Evolutionary conservation across 2,113 vertebrate genomes (phyloP), one percentile per base, ranked within the genome.

Genomic region (Lasiurus borealis): DNA sequence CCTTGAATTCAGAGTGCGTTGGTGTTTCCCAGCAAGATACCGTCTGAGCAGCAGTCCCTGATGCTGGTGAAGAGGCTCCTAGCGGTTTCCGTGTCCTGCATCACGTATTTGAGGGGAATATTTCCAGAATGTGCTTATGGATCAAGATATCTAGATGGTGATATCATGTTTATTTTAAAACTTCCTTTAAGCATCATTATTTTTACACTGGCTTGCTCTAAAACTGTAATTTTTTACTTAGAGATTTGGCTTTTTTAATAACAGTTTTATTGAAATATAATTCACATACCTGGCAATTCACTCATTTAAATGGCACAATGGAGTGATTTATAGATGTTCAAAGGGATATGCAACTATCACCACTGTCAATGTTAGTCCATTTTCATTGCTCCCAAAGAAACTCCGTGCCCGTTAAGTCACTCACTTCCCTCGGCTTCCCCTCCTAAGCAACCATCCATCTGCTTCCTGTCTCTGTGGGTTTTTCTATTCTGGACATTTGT

Each of bases 71-170:
- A 99, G 98, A 99, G 99, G 95, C 99, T 99, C 2, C 96, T 99
- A 94, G 99, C 99, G n/a, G 98, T 99, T 80, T 99, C 99, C 0
- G 98, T 99, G 21, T 99, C 99, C 69, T 99, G 99, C 97, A 99
- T 99, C 97, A 99, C 99, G 0, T 99, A 99, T 93, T 99, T 99
- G 27, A 98, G 99, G 89, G 99, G 99, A 11, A 98, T 99, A 94
- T 99, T 99, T 85, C 99, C 99, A 18, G 99, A 99, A 95, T 98
- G 98, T 95, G 99, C 99, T 94, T 99, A 99, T 57, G 99, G 99
- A 88, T 99, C 95, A 54, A 99, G 99, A 99, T 99, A 99, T 85
- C 96, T 99, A 71, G 99, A 99, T 98, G 99, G 99, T 99, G 98
- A 98, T 2, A 0, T 75, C 52, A 85, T 82, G 18, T 19, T 93